phyloP scores from a whole-genome alignment of 1,140 invertebrate genomes.

The Heterodera schachtii region DNA sequence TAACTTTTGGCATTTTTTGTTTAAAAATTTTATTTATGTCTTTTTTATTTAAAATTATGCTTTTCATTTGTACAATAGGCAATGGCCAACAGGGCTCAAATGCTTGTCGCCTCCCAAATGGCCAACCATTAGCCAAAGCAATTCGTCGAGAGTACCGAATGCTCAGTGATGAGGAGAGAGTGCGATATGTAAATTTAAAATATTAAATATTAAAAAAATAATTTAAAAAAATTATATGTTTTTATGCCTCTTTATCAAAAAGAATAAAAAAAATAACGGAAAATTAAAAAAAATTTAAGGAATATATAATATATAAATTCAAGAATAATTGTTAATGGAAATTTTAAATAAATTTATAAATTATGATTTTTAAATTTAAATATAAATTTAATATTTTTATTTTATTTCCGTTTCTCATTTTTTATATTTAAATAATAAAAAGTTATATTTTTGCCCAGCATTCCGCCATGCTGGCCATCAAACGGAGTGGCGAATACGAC shows the following conservation, averaged over 20 bases:
- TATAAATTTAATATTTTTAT: too few relatives aligned
- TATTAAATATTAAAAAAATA: neutral
- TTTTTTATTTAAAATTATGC: too few relatives aligned
- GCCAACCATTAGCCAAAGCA: constrained; percentile 33
- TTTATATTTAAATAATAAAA: neutral
- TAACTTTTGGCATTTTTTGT: too few relatives aligned
- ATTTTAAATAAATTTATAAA: too few relatives aligned
- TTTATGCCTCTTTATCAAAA: too few relatives aligned
- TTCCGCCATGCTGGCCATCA: constrained; percentile 65
- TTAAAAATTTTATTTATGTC: too few relatives aligned
- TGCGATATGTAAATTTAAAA: neutral
- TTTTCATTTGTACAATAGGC: neutral
- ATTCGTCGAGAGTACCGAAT: constrained; percentile 49
- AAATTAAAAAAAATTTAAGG: too few relatives aligned
- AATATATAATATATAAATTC: too few relatives aligned
- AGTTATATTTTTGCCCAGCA: constrained; percentile 40
- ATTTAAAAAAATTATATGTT: neutral
- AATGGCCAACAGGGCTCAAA: neutral
- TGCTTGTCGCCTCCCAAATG: neutral
- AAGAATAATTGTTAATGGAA: too few relatives aligned
- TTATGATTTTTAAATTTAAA: too few relatives aligned
- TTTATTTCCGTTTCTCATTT: too few relatives aligned
- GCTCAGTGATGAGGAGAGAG: constrained; percentile 40
- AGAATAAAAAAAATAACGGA: too few relatives aligned
- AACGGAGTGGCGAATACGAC: constrained; percentile 64